Base-by-base conservation (phyloP, 1,140 invertebrate species). In the Leptonema lineaticorne region DNA sequence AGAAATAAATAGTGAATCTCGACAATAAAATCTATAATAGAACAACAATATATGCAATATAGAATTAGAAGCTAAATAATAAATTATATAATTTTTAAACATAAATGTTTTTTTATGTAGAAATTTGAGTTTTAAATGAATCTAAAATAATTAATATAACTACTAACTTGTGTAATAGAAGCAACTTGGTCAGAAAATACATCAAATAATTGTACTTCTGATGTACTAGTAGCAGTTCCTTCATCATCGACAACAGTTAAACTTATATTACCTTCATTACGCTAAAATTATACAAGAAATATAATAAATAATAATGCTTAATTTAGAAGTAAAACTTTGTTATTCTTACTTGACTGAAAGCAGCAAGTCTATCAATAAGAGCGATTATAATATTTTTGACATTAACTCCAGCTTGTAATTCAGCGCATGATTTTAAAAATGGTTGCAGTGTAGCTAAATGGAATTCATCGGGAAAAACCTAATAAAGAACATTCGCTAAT, bases 401-500 rank as follows among this genome's bases (percentile, higher is more conserved):
- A 81, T 98, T 98, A 0, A 99, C 97, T 66, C 92, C 92, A 29
- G 89, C 87, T 77, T 99, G 94, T 0, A 99, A 82, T 78, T 99
- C 95, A 0, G 94, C 96, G 81, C 97, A 99, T 0, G 97, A 98
- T 77, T 96, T 94, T 8, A 99, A 84, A 79, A 99, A 99, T 29
- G 93, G 89, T 78, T 92, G 93, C 24, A 99, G 82, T 0, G 96
- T 98, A 72, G 95, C 92, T 74, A 99, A 82, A 82, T 99, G 98
- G 78, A 98, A 99, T 79, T 99, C 97, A 79, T 99, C 98, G 1
- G 97, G 97, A 79, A 99, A 99, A 14, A 98, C 94, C 90, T 93
- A 75, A n/a, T 14, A 75, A 74, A 46, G 27, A 33, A 62, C 18
- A 68, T 63, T 41, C 2, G 16, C 37, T 1, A 41, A 14, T 41